phyloP scores from a whole-genome alignment of 2,888 invertebrate genomes.

The Cenopis cana region DNA sequence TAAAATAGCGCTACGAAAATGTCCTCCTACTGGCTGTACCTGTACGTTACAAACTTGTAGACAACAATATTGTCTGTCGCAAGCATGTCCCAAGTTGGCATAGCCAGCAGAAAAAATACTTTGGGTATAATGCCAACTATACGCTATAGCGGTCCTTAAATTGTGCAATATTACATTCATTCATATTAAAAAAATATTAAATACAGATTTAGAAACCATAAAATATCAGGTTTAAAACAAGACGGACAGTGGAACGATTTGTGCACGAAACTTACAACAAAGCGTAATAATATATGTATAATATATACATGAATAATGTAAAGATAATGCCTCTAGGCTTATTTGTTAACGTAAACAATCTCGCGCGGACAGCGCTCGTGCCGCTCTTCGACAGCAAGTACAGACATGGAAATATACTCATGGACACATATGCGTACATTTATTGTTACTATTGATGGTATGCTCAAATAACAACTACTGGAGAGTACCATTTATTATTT shows the following conservation, averaged over 20 bases:
- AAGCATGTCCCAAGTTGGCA: background rate
- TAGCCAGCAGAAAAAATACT: background rate
- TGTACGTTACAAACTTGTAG: background rate
- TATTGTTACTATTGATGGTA: conserved; percentile 4
- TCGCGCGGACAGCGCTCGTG: background rate
- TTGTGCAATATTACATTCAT: conserved; percentile 29
- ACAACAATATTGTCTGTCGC: too few species aligned
- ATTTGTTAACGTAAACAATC: conserved; percentile 9
- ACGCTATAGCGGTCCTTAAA: background rate
- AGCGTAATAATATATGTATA: conserved; percentile 21
- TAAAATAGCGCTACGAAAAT: conserved; percentile 25
- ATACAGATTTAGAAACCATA: conserved; percentile 25
- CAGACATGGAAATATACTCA: conserved; percentile 1
- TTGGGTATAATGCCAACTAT: background rate
- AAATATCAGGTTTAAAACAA: conserved; percentile 38
- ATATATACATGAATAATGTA: conserved; percentile 22
- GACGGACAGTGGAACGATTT: conserved; percentile 37
- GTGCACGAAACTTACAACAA: conserved; percentile 38
- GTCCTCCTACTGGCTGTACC: background rate
- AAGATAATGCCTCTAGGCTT: conserved; percentile 44
- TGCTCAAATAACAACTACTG: background rate
- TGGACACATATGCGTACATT: conserved; percentile 1
- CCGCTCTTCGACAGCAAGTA: conserved; percentile 12
- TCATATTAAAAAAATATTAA: background rate
- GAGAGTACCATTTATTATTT: background rate